Evolutionary conservation across 2,113 vertebrate species (phyloP).

Genomic region (Tupaia chinensis): DNA sequence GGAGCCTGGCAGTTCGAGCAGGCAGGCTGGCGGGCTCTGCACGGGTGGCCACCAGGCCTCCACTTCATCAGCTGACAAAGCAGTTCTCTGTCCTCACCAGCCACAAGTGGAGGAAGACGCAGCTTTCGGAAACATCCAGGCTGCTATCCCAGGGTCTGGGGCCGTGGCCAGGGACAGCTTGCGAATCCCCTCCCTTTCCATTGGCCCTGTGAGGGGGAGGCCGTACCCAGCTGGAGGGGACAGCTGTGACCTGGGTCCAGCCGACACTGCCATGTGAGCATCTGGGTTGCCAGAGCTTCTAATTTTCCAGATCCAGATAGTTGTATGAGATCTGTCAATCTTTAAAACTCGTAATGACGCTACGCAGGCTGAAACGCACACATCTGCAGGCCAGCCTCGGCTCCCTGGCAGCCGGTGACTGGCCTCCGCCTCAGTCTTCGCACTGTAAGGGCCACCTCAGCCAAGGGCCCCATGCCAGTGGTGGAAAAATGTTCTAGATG

Average conservation of each 20-base stretch:
- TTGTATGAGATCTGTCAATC: constrained; percentile 26
- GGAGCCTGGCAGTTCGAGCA: background rate
- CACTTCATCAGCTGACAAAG: constrained; percentile 18
- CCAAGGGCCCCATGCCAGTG: background rate
- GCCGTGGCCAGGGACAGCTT: background rate
- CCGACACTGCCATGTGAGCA: background rate
- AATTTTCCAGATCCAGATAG: constrained; percentile 15
- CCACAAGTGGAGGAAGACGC: background rate
- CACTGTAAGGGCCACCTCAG: background rate
- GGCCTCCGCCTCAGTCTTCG: background rate
- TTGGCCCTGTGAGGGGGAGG: background rate
- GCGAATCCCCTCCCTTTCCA: background rate
- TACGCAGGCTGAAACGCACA: background rate
- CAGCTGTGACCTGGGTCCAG: background rate
- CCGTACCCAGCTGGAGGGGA: background rate
- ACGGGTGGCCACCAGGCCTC: background rate
- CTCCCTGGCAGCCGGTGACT: background rate
- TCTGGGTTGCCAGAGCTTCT: background rate
- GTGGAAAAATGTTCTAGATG: background rate
- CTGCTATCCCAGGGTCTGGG: background rate
- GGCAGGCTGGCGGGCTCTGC: background rate
- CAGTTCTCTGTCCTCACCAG: constrained; percentile 23
- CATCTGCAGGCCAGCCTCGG: constrained; percentile 23
- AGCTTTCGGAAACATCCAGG: background rate
- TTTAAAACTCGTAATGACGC: background rate